Conservation (phyloP, 2,888 invertebrate species). For the Crocallis elinguaria region DNA sequence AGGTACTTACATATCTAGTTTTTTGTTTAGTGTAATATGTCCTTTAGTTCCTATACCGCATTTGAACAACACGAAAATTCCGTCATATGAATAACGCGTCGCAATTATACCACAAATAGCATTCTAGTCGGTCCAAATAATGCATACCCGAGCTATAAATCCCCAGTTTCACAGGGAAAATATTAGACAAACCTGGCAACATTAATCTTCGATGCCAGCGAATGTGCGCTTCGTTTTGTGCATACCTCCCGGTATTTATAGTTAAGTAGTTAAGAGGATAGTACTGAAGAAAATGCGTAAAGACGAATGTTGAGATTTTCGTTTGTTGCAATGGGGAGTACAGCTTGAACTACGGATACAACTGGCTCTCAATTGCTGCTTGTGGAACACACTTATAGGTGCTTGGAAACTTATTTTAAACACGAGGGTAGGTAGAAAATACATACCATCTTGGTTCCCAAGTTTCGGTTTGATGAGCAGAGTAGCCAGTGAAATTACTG, state of each 20-base stretch:
- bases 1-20: too few species aligned
- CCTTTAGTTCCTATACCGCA: neutral
- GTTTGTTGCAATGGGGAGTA: too few species aligned
- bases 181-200: constrained; percentile 38
- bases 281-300: neutral
- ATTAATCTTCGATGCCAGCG: constrained; percentile 34
- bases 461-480: too few species aligned
- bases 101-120: constrained; percentile 28
- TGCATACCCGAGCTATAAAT: constrained; percentile 36
- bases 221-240: constrained; percentile 24
- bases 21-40: too few species aligned
- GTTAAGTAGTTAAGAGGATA: neutral
- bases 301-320: neutral
- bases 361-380: too few species aligned
- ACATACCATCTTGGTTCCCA: too few species aligned
- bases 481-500: too few species aligned
- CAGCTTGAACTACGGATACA: too few species aligned
- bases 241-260: constrained; percentile 20
- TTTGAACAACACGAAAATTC: neutral
- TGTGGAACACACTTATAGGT: too few species aligned
- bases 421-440: too few species aligned
- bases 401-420: too few species aligned
- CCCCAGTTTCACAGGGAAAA: constrained; percentile 31
- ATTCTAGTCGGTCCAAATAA: constrained; percentile 32
- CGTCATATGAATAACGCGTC: constrained; percentile 16